Evolutionary conservation across 2,888 invertebrate genomes (phyloP), one percentile per base, ranked within the genome.

Genomic region (Pollenia angustigena): DNA sequence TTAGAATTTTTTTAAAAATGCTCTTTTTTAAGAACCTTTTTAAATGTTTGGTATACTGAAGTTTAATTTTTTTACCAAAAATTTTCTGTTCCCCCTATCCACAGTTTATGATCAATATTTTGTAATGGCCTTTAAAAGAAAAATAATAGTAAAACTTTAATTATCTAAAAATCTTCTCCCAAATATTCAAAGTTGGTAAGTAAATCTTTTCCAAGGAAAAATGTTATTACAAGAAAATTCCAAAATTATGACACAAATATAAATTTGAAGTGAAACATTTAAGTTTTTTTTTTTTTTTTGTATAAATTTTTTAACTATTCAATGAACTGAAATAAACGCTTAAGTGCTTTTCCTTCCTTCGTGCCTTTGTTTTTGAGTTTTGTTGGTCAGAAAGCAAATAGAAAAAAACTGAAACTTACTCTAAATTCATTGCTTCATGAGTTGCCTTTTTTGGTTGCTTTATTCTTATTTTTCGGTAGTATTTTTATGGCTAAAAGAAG

Each of bases 281-380:
- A 44, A 58, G 72, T 7, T 66, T 66, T 66, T 14, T 58, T 7
- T 7, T 66, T 66, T 66, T 14, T 58, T 7, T 42, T 18, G 8
- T 48, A n/a, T 14, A 74, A 71, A 66, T 23, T 74, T 56, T 58
- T 58, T 23, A 66, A 48, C 32, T 60, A 69, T 74, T 74, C 81
- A 74, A 66, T 81, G 66, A 81, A 69, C 72, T 74, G 42, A 56
- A 81, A 54, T 81, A 72, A 81, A 56, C 40, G 81, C 40, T 72
- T 72, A 46, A 72, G 18, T 23, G 18, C 46, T 46, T 16, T 42
- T 48, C 18, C 18, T 69, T 8, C 2, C 18, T 12, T 18, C 11
- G 18, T 40, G 42, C 4, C 12, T 10, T 23, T 52, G 12, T 46
- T 58, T 23, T 52, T 69, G 40, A 52, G 1, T 56, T 40, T 48